Evolutionary conservation across 2,113 vertebrate genomes (phyloP).

Genomic region (Corythaeola cristata): DNA sequence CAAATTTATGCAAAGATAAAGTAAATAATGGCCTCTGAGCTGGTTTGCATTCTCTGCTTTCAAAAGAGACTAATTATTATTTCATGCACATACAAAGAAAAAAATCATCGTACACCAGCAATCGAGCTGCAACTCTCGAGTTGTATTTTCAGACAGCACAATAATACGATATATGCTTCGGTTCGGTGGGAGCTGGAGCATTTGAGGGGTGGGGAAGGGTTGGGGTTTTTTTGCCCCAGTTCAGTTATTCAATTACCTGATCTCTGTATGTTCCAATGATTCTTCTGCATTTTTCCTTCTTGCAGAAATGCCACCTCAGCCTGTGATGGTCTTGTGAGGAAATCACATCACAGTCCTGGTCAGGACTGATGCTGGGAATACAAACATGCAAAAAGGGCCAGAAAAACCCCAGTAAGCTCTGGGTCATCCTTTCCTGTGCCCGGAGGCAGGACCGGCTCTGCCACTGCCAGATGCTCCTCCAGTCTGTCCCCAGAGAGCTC

Average conservation of each 20-base stretch:
- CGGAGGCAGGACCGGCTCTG: rapidly evolving
- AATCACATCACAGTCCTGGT: neutral
- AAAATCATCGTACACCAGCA: neutral
- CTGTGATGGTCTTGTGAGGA: neutral
- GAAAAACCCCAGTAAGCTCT: neutral
- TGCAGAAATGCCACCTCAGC: neutral
- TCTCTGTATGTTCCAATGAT: neutral
- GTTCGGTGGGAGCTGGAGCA: neutral
- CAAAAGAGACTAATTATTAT: conserved; percentile 21
- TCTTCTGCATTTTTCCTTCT: neutral
- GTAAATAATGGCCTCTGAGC: neutral
- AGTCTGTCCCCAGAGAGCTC: neutral
- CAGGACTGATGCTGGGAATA: neutral
- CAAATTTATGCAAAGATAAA: neutral
- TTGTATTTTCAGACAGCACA: neutral
- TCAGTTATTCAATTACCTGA: neutral
- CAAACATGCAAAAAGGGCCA: neutral
- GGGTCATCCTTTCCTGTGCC: neutral
- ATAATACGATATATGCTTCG: neutral
- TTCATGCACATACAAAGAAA: neutral
- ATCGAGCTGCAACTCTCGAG: neutral
- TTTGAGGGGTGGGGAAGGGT: neutral
- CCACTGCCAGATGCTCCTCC: neutral
- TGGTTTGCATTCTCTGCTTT: conserved; percentile 9
- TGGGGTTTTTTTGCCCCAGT: neutral